Evolutionary conservation across 1,140 invertebrate species (phyloP).

Genomic region (Drosophila orena): DNA sequence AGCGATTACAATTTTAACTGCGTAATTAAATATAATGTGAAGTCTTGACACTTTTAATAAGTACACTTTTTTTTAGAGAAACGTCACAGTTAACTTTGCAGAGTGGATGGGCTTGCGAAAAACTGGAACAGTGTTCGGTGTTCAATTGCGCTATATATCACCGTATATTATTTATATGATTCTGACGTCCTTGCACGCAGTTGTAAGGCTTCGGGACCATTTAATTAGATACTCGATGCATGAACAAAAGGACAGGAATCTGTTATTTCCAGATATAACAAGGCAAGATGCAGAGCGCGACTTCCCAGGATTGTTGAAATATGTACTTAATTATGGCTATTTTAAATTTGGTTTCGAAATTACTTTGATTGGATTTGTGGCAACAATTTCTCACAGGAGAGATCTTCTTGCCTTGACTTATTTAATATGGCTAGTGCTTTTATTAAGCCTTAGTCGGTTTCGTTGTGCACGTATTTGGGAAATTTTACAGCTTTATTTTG

Average conservation of each 20-base stretch:
- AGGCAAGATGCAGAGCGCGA: conserved; percentile 93
- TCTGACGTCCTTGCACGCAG: conserved; percentile 93
- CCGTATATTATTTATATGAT: conserved; percentile 94
- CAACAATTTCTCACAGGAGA: conserved; percentile 93
- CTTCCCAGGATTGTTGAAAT: conserved; percentile 92
- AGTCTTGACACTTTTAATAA: background rate
- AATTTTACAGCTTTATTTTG: conserved; percentile 92
- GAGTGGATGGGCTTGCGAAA: conserved; percentile 96
- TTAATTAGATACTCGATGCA: conserved; percentile 86
- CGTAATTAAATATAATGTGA: conserved; percentile 32
- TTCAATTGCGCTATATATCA: conserved; percentile 89
- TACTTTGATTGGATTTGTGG: conserved; percentile 93
- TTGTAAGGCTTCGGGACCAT: conserved; percentile 94
- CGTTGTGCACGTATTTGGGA: conserved; percentile 92
- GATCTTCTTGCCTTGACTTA: conserved; percentile 96
- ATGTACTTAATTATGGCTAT: conserved; percentile 95
- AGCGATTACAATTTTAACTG: conserved; percentile 80
- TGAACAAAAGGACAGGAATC: conserved; percentile 85
- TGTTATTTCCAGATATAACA: conserved; percentile 94
- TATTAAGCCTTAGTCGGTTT: conserved; percentile 90
- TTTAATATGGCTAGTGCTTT: conserved; percentile 91
- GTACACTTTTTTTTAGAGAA: conserved; percentile 29
- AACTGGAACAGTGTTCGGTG: conserved; percentile 81
- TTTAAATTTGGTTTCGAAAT: conserved; percentile 98
- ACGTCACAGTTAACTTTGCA: conserved; percentile 89